Percentiles rank a stretch among this genome's conserved stretches.
Evolutionary conservation across 2,888 invertebrate species (phyloP).

Genomic region (Calameuta filiformis): DNA sequence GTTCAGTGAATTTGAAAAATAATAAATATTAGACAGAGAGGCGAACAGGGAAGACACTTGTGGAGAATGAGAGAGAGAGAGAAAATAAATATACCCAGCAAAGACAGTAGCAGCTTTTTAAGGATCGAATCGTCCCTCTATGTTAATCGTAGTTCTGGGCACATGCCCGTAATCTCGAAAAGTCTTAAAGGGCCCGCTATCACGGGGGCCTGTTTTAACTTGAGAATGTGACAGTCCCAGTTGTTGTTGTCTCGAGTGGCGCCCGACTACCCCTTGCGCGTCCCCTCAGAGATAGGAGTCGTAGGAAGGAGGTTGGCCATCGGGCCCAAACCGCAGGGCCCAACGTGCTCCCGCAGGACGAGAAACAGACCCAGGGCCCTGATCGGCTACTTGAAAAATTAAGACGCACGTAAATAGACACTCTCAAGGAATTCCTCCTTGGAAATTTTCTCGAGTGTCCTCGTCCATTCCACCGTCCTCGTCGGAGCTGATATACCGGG

Average conservation of each 20-base stretch:
- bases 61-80: neutral
- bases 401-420: neutral
- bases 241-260: conserved; percentile 45
- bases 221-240: conserved; percentile 39
- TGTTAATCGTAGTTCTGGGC: neutral
- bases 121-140: no score
- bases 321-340: neutral
- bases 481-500: no score
- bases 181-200: conserved; percentile 33
- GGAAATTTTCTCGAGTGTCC: no score
- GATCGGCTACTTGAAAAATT: conserved; percentile 12
- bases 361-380: conserved; percentile 19
- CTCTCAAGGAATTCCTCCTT: neutral
- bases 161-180: conserved; percentile 1
- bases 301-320: neutral
- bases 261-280: conserved; percentile 33
- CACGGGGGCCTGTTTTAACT: conserved; percentile 36
- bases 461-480: no score
- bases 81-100: neutral
- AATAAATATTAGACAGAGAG: no score
- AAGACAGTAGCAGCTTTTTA: no score
- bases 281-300: conserved; percentile 8
- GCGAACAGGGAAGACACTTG: no score
- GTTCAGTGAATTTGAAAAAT: no score
- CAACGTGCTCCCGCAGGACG: conserved; percentile 3